Conservation (phyloP, 2,888 invertebrate genomes). For the Rhorus exstirpatorius region DNA sequence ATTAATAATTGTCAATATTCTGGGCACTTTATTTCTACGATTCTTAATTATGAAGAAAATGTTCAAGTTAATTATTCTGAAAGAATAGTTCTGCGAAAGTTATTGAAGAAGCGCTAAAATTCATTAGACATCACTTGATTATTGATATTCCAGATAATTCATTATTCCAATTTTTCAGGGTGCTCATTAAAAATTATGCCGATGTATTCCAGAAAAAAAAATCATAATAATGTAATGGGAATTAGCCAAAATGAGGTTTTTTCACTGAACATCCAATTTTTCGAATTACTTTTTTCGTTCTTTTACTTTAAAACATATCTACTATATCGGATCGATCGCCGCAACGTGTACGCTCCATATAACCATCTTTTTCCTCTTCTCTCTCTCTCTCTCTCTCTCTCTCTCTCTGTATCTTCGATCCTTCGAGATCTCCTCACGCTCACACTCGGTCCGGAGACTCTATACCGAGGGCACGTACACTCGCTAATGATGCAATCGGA, state of each 20-base stretch:
- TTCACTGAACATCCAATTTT: background rate
- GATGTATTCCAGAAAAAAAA: background rate
- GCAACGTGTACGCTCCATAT: slow-evolving; percentile 42
- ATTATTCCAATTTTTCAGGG: too few species aligned
- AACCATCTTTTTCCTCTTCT: background rate
- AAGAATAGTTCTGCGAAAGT: too few species aligned
- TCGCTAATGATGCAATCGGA: slow-evolving; percentile 82
- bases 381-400: slow-evolving; percentile 6
- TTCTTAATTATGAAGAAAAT: too few species aligned
- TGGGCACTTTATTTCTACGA: too few species aligned
- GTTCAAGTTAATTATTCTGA: too few species aligned
- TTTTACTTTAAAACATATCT: background rate
- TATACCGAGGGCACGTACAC: slow-evolving; percentile 74
- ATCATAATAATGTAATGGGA: background rate
- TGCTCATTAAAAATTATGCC: background rate
- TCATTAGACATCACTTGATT: too few species aligned
- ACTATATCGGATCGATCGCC: slow-evolving; percentile 49
- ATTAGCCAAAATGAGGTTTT: background rate
- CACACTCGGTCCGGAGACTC: slow-evolving; percentile 18
- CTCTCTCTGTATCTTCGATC: too few species aligned
- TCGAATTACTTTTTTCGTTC: background rate
- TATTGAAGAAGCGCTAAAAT: too few species aligned
- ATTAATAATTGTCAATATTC: too few species aligned
- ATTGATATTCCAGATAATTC: too few species aligned
- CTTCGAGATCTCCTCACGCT: slow-evolving; percentile 11